A percentile compares a stretch with the other conserved stretches of the same genome.
These are phyloP conservation scores for Peromyscus melanophrys DNA, from an alignment of 2,797 vertebrate genomes.

Conservation along the genomic window DNA sequence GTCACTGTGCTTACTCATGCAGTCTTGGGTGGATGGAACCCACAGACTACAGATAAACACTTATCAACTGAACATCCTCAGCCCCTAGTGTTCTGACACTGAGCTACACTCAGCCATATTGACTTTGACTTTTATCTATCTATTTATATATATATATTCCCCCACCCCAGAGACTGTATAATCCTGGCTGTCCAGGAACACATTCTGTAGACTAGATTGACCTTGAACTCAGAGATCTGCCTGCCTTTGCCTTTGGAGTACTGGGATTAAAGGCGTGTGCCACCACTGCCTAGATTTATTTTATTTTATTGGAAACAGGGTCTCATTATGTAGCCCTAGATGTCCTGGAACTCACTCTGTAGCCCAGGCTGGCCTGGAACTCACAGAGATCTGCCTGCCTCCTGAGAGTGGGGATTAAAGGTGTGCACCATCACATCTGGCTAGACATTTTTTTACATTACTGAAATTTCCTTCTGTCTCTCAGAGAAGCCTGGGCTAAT, in stretches of 20 bases:
- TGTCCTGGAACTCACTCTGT: neutral
- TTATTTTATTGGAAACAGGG: too few species aligned
- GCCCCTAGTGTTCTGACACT: neutral
- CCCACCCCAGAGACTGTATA: neutral
- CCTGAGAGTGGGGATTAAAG: neutral
- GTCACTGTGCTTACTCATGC: neutral
- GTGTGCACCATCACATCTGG: neutral
- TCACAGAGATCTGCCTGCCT: neutral
- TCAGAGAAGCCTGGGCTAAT: neutral
- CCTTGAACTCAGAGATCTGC: neutral
- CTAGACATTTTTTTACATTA: neutral
- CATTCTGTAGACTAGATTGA: neutral
- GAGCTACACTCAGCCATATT: neutral
- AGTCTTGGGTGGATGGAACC: neutral
- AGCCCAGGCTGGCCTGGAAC: neutral
- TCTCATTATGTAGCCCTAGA: too few species aligned
- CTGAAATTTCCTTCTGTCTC: neutral
- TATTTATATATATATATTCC: too few species aligned
- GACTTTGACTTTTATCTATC: too few species aligned
- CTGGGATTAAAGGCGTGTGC: neutral
- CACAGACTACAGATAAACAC: neutral
- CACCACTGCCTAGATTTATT: neutral
- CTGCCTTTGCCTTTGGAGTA: neutral
- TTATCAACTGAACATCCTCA: too few species aligned
- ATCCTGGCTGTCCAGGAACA: neutral